Conservation (phyloP, 2,797 vertebrate species). For the Serranus cabrilla region DNA sequence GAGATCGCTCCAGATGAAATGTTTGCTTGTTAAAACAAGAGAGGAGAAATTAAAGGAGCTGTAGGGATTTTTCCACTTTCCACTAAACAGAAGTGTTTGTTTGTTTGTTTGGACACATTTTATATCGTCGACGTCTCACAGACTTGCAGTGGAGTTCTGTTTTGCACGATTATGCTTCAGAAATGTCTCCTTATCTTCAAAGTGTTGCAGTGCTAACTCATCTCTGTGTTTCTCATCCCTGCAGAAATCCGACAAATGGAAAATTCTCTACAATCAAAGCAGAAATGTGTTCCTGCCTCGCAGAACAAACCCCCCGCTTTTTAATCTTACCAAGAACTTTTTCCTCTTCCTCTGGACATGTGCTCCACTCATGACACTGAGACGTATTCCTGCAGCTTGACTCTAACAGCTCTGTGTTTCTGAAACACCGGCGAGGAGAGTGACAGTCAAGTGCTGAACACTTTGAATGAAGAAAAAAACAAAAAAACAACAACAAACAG, state of each 20-base stretch:
- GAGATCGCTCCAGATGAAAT: constrained; percentile 55
- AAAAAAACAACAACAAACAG: constrained; percentile 59
- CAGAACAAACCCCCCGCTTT: constrained; percentile 13
- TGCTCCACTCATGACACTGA: constrained; percentile 55
- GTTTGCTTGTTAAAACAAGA: constrained; percentile 71
- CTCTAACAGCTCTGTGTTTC: constrained; percentile 46
- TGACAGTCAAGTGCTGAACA: constrained; percentile 55
- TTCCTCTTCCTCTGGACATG: constrained; percentile 53
- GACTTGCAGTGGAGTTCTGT: neutral
- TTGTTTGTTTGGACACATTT: constrained; percentile 52
- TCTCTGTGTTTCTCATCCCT: constrained; percentile 56
- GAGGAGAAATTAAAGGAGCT: constrained; percentile 45
- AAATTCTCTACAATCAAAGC: constrained; percentile 51
- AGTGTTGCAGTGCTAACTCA: constrained; percentile 3
- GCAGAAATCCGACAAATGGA: constrained; percentile 71
- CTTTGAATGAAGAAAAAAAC: constrained; percentile 49
- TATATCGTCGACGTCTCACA: constrained; percentile 23
- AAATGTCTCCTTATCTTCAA: constrained; percentile 11
- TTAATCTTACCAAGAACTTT: neutral
- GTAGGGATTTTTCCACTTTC: constrained; percentile 57
- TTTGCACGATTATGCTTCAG: neutral
- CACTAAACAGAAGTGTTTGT: constrained; percentile 55
- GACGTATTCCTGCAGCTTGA: constrained; percentile 31
- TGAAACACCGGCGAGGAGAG: constrained; percentile 51
- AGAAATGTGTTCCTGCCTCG: constrained; percentile 50